Conservation (phyloP, 2,888 invertebrate genomes). For the Meganola albula region DNA sequence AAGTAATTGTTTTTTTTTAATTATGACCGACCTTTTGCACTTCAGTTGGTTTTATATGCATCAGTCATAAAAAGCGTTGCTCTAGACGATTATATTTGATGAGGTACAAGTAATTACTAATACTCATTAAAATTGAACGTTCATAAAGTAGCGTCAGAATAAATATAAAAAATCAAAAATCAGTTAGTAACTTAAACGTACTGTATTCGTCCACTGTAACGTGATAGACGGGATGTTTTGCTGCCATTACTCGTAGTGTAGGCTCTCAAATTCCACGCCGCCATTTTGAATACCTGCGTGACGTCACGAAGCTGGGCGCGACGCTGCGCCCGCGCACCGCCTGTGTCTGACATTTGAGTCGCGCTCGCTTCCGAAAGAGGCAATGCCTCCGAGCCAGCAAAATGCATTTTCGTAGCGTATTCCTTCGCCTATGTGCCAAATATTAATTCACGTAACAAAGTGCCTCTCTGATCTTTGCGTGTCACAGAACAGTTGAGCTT, state of each 20-base stretch:
- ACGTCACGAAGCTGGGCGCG: constrained; percentile 71
- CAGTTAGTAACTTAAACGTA: constrained; percentile 1
- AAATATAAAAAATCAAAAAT: too few species aligned
- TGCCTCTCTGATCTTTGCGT: constrained; percentile 68
- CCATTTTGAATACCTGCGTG: constrained; percentile 75
- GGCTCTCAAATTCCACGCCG: constrained; percentile 73
- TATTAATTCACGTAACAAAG: constrained; percentile 46
- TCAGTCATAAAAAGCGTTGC: too few species aligned
- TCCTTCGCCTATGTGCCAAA: constrained; percentile 55
- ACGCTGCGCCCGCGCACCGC: constrained; percentile 58
- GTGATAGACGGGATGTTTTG: constrained; percentile 31
- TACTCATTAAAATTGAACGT: too few species aligned
- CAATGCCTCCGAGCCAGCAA: constrained; percentile 60
- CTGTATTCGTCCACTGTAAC: not conserved
- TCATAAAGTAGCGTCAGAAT: too few species aligned
- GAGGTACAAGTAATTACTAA: too few species aligned
- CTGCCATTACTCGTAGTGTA: constrained; percentile 60
- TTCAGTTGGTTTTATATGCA: too few species aligned
- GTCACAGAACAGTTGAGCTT: constrained; percentile 65
- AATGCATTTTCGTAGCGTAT: constrained; percentile 65
- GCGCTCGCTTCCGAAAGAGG: constrained; percentile 65
- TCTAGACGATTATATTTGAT: too few species aligned
- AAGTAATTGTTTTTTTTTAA: too few species aligned
- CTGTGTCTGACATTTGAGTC: constrained; percentile 56
- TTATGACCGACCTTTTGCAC: too few species aligned